These are phyloP conservation scores for Prietella phreatophila DNA, from an alignment of 2,113 vertebrate species.

Conservation along the genomic window DNA sequence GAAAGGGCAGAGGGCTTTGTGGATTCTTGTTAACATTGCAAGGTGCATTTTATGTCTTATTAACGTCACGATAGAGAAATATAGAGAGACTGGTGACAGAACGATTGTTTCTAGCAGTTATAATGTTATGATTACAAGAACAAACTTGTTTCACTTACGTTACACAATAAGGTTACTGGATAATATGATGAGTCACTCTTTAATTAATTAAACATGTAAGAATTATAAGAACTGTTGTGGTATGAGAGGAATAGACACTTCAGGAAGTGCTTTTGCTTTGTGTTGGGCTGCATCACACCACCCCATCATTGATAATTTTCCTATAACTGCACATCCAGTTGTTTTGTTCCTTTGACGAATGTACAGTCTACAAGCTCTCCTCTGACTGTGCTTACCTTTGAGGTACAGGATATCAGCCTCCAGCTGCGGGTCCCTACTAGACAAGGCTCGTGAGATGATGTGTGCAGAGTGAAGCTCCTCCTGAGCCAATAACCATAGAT, in stretches of 20 bases:
- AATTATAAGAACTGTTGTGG: not conserved
- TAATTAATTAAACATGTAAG: not conserved
- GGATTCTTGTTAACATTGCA: not conserved
- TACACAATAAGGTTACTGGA: not conserved
- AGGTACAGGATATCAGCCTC: slow-evolving; percentile 80
- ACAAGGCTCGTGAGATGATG: slow-evolving; percentile 66
- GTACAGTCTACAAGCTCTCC: not conserved
- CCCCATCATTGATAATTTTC: not conserved
- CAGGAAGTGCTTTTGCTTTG: not conserved
- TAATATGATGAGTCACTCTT: not conserved
- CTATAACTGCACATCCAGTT: not conserved
- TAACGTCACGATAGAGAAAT: not conserved
- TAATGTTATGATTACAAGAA: not conserved
- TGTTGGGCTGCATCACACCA: not conserved
- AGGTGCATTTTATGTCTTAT: not conserved
- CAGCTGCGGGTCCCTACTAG: slow-evolving; percentile 66
- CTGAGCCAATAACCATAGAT: slow-evolving; percentile 61
- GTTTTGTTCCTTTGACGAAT: not conserved
- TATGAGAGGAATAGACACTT: not conserved
- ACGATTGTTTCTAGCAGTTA: not conserved
- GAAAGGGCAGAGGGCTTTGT: not conserved
- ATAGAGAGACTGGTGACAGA: not conserved
- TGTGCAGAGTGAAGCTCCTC: slow-evolving; percentile 69
- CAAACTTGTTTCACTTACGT: not conserved
- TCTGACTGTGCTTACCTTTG: slow-evolving; percentile 66